Conservation (phyloP, 2,113 vertebrate genomes). For the Nothocercus nigrocapillus region DNA sequence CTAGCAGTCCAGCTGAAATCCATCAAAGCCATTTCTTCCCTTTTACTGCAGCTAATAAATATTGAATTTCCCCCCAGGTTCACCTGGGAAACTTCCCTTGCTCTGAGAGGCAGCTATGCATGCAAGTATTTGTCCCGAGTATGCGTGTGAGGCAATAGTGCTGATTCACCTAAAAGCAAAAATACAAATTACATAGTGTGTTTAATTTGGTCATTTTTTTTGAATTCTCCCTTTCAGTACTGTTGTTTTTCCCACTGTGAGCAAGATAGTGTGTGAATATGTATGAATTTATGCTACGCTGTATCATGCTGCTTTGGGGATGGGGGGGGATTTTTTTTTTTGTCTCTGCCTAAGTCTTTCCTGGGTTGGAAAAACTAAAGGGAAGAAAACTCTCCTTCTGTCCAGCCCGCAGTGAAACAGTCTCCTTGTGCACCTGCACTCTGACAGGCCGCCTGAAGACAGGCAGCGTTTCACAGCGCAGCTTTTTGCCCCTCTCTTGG, state of each 20-base stretch:
- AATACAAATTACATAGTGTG: rapidly evolving
- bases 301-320: not conserved
- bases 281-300: not conserved
- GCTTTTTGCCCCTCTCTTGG: not conserved
- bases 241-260: not conserved
- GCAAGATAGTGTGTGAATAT: not conserved
- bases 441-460: not conserved
- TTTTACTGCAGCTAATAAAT: not conserved
- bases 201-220: not conserved
- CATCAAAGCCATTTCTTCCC: not conserved
- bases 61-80: not conserved
- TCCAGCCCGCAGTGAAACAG: not conserved
- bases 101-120: not conserved
- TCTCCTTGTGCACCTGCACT: not conserved
- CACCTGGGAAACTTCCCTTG: rapidly evolving
- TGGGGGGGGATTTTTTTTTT: not conserved
- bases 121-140: not conserved
- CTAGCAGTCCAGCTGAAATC: not conserved
- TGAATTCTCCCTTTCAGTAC: not conserved
- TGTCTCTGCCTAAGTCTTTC: not conserved
- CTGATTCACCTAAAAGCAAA: not conserved
- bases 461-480: rapidly evolving
- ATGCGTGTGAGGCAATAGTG: not conserved
- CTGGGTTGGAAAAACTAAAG: not conserved
- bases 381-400: not conserved